Evolutionary conservation across 2,797 vertebrate genomes (phyloP).

Genomic region (Pempheris klunzingeri): DNA sequence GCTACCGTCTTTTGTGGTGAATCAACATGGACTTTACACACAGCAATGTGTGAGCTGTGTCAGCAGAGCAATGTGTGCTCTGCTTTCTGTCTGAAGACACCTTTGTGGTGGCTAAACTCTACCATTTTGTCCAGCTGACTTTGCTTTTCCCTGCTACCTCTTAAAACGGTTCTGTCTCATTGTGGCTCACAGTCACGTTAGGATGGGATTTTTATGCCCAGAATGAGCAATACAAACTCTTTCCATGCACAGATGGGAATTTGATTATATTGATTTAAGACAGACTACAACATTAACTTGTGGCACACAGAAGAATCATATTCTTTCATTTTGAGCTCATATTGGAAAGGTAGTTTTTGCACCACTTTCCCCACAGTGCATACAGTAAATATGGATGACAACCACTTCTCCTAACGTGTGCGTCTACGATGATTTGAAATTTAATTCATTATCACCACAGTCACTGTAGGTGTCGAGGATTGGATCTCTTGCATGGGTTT

Average conservation of each 20-base stretch:
- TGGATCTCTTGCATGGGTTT: neutral
- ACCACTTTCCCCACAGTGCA: conserved; percentile 1
- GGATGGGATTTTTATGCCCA: neutral
- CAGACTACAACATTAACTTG: neutral
- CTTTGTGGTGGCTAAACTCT: too few relatives aligned
- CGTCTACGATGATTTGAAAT: conserved; percentile 19
- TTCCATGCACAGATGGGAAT: neutral
- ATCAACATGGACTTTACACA: too few relatives aligned
- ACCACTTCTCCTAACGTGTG: neutral
- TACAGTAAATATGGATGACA: conserved; percentile 10
- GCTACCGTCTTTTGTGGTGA: neutral
- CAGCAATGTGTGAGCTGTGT: too few relatives aligned
- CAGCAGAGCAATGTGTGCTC: too few relatives aligned
- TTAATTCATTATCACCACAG: conserved; percentile 3
- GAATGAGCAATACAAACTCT: neutral
- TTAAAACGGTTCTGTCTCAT: too few relatives aligned
- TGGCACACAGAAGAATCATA: neutral
- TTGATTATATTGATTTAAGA: neutral
- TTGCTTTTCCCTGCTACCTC: too few relatives aligned
- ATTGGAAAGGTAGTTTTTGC: conserved; percentile 6
- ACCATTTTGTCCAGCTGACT: too few relatives aligned
- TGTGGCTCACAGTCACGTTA: neutral
- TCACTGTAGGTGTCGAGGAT: neutral
- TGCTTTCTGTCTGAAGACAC: too few relatives aligned
- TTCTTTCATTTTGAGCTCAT: conserved; percentile 18